Evolutionary conservation across 2,113 vertebrate genomes (phyloP).

Genomic region (Acanthisitta chloris): DNA sequence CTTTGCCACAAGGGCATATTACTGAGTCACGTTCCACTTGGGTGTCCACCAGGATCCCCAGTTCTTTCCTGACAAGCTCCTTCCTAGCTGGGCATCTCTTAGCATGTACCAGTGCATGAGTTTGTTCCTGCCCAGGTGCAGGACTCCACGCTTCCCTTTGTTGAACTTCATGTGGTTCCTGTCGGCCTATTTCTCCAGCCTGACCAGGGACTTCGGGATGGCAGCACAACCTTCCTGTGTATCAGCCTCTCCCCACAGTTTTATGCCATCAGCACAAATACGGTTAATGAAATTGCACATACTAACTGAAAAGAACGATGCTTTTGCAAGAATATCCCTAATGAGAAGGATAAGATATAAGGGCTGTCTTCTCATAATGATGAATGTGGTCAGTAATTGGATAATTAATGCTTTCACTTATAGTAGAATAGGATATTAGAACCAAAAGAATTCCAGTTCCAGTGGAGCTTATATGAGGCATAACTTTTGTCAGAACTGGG

Average conservation of each 20-base stretch:
- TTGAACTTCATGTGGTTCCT: neutral
- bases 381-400: neutral
- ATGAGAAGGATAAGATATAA: neutral
- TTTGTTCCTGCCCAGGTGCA: neutral
- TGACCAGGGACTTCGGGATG: neutral
- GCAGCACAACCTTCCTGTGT: neutral
- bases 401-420: neutral
- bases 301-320: neutral
- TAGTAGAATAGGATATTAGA: neutral
- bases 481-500: neutral
- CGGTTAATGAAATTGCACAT: neutral
- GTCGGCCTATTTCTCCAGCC: neutral
- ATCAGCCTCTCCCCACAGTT: neutral
- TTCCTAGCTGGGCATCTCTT: neutral
- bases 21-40: neutral
- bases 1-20: neutral
- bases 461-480: neutral
- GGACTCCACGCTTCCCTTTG: neutral
- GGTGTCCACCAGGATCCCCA: neutral
- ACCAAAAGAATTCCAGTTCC: neutral
- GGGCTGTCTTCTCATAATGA: neutral
- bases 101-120: rapidly evolving
- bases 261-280: neutral
- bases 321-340: neutral
- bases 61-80: neutral